These are phyloP conservation scores for Shinisaurus crocodilurus DNA, from an alignment of 2,113 vertebrate genomes.

Conservation along the genomic window DNA sequence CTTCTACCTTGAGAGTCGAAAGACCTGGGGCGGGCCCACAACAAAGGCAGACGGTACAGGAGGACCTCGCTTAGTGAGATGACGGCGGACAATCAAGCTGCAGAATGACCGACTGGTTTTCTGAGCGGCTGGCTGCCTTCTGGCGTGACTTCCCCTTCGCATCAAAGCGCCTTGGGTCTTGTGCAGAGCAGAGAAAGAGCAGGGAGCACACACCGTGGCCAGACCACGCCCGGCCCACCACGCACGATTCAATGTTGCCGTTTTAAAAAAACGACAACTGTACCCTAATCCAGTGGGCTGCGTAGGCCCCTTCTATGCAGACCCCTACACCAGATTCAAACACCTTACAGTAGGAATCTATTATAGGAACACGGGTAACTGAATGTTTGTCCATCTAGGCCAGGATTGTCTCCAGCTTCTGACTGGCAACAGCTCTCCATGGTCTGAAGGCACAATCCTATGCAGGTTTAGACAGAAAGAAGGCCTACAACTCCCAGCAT, in stretches of 20 bases:
- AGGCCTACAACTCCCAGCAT: too few relatives aligned
- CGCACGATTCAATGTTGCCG: too few relatives aligned
- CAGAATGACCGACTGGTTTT: neutral
- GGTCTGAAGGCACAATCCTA: too few relatives aligned
- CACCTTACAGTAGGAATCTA: neutral
- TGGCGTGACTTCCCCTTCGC: too few relatives aligned
- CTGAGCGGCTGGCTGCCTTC: too few relatives aligned
- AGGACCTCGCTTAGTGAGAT: neutral
- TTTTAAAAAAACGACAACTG: neutral
- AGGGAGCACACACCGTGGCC: too few relatives aligned
- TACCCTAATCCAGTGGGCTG: neutral
- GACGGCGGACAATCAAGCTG: neutral
- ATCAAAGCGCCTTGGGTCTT: too few relatives aligned
- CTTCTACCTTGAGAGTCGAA: neutral
- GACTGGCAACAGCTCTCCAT: neutral
- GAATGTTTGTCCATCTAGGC: neutral
- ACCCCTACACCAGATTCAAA: neutral
- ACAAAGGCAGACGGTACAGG: neutral
- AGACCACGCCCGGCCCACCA: too few relatives aligned
- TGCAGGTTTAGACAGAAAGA: too few relatives aligned
- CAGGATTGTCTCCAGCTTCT: neutral
- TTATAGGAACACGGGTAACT: too few relatives aligned
- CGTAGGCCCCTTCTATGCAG: too few relatives aligned
- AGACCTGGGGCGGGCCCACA: neutral
- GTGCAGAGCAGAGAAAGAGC: too few relatives aligned